These are phyloP conservation scores for Listronotus bonariensis DNA, from an alignment of 1,140 invertebrate species.

Conservation along the genomic window DNA sequence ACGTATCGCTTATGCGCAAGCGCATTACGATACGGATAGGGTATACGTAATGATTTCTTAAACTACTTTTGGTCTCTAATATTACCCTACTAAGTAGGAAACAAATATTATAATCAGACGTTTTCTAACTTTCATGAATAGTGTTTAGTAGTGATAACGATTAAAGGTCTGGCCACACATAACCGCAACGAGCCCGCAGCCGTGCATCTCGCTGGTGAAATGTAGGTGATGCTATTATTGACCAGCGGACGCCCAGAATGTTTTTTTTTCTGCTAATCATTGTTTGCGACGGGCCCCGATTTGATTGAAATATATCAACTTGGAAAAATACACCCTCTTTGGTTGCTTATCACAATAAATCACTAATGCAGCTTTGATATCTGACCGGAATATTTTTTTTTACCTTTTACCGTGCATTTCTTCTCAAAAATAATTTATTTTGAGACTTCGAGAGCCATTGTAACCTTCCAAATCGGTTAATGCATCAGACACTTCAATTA, in stretches of 20 bases:
- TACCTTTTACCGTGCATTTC: constrained; percentile 40
- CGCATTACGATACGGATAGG: too few relatives aligned
- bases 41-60: too few relatives aligned
- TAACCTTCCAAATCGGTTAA: constrained; percentile 5
- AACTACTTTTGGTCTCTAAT: too few relatives aligned
- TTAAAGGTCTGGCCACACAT: too few relatives aligned
- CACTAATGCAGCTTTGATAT: constrained; percentile 47
- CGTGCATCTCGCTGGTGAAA: too few relatives aligned
- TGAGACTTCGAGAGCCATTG: constrained; percentile 31
- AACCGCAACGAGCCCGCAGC: too few relatives aligned
- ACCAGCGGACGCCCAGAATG: constrained; percentile 46
- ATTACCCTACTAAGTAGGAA: too few relatives aligned
- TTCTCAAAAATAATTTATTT: constrained; percentile 47
- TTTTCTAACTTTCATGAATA: too few relatives aligned
- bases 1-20: too few relatives aligned
- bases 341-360: constrained; percentile 51
- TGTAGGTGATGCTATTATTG: too few relatives aligned
- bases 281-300: constrained; percentile 47
- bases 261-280: constrained; percentile 49
- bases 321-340: constrained; percentile 46
- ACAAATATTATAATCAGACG: too few relatives aligned
- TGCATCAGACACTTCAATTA: constrained; percentile 27
- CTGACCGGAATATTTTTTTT: constrained; percentile 46
- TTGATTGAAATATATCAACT: constrained; percentile 53
- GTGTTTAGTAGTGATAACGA: too few relatives aligned